Conservation (phyloP, 2,888 invertebrate species). For the Mycalesis mineus region DNA sequence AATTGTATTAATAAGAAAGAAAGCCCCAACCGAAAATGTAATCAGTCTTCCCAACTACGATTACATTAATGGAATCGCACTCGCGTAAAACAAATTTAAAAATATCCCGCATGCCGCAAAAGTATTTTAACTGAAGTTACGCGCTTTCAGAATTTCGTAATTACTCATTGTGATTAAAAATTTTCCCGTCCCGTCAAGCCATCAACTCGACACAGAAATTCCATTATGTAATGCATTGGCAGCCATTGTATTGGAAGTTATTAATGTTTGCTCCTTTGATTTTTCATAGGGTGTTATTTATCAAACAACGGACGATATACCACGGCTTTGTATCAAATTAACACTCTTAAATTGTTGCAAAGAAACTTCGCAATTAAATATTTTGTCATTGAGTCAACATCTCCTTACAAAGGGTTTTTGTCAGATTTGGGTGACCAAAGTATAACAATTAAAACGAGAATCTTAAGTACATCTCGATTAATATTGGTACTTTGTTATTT, state of each 20-base stretch:
- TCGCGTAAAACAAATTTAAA: constrained; percentile 8
- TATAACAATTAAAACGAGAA: no score
- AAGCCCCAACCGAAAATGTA: neutral
- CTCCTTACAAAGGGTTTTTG: no score
- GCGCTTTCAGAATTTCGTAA: constrained; percentile 24
- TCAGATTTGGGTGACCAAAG: no score
- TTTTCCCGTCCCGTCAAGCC: constrained; percentile 12
- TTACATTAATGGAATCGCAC: constrained; percentile 7
- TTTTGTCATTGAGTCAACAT: no score
- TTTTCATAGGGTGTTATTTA: neutral
- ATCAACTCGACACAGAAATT: constrained; percentile 18
- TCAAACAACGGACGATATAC: neutral
- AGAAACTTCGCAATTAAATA: no score
- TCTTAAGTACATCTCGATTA: no score
- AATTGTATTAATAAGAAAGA: neutral
- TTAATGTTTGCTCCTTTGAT: neutral
- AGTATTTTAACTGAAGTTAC: constrained; percentile 19
- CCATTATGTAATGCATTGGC: constrained; percentile 19
- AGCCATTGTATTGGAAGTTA: constrained; percentile 2
- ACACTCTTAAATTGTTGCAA: no score
- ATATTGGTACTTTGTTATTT: no score
- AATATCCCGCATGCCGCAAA: constrained; percentile 12
- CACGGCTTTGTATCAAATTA: no score
- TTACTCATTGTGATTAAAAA: constrained; percentile 29
- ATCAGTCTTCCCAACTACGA: constrained; percentile 2